These are phyloP conservation scores for Ophonus ardosiacus DNA, from an alignment of 2,888 invertebrate genomes.

Conservation along the genomic window DNA sequence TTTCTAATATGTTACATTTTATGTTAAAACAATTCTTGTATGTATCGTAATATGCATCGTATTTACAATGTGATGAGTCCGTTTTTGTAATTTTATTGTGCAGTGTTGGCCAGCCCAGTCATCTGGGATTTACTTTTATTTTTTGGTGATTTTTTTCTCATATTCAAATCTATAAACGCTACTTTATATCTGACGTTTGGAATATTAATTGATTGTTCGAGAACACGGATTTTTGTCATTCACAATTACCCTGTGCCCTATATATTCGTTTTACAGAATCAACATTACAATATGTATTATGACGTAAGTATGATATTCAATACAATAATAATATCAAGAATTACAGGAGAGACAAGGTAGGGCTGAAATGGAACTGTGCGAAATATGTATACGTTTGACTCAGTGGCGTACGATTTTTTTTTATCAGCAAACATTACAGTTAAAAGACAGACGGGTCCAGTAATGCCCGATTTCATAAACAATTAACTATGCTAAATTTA, in stretches of 20 bases:
- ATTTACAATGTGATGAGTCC: slow-evolving; percentile 57
- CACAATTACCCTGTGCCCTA: neutral
- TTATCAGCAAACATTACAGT: too few relatives aligned
- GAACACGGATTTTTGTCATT: slow-evolving; percentile 18
- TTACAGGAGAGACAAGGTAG: too few relatives aligned
- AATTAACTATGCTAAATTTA: too few relatives aligned
- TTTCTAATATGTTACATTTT: slow-evolving; percentile 55
- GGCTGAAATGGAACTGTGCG: too few relatives aligned
- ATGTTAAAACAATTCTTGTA: slow-evolving; percentile 54
- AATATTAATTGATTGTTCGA: slow-evolving; percentile 48
- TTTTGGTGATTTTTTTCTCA: slow-evolving; percentile 35
- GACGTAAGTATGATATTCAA: neutral
- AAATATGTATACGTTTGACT: too few relatives aligned
- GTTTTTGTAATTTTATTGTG: slow-evolving; percentile 49
- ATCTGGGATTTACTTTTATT: slow-evolving; percentile 49
- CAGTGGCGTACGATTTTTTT: too few relatives aligned
- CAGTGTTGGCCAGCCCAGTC: slow-evolving; percentile 52
- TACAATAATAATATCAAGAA: too few relatives aligned
- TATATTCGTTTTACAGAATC: neutral
- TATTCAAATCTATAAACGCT: slow-evolving; percentile 39
- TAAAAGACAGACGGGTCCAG: too few relatives aligned
- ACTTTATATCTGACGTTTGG: slow-evolving; percentile 47
- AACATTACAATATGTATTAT: neutral
- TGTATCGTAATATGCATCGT: slow-evolving; percentile 56
- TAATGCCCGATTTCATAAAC: too few relatives aligned